Evolutionary conservation across 2,888 invertebrate genomes (phyloP).

Genomic region (Mythimna loreyi): DNA sequence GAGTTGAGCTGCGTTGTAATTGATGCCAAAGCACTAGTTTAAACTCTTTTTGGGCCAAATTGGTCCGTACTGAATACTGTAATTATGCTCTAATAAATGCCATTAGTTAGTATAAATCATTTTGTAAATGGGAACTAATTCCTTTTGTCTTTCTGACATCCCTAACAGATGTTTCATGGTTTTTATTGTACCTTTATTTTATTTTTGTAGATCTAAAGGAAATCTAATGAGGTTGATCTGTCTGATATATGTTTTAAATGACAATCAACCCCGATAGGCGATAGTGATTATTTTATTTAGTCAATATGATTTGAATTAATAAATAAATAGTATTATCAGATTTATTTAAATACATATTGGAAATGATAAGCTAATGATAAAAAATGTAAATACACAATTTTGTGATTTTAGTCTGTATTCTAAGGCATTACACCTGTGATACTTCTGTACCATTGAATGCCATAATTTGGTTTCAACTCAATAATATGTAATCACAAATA

Average conservation of each 20-base stretch:
- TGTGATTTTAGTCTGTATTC: slow-evolving; percentile 60
- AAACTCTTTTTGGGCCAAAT: slow-evolving; percentile 23
- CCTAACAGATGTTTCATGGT: slow-evolving; percentile 46
- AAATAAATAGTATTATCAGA: slow-evolving; percentile 62
- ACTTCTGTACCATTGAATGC: slow-evolving; percentile 76
- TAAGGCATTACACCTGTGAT: slow-evolving; percentile 75
- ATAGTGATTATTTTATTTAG: slow-evolving; percentile 60
- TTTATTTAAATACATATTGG: slow-evolving; percentile 57
- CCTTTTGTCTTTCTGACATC: slow-evolving; percentile 49
- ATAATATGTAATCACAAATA: slow-evolving; percentile 57
- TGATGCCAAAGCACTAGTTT: slow-evolving; percentile 55
- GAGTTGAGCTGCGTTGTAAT: slow-evolving; percentile 21
- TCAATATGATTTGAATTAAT: slow-evolving; percentile 58
- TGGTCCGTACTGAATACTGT: slow-evolving; percentile 36
- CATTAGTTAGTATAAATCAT: slow-evolving; percentile 39
- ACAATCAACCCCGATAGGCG: slow-evolving; percentile 67
- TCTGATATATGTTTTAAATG: slow-evolving; percentile 83
- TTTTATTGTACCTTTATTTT: slow-evolving; percentile 57
- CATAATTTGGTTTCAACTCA: slow-evolving; percentile 59
- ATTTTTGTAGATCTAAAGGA: slow-evolving; percentile 63
- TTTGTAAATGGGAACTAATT: slow-evolving; percentile 59
- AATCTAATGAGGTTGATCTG: slow-evolving; percentile 65
- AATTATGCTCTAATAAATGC: slow-evolving; percentile 26
- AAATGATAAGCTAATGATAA: slow-evolving; percentile 55
- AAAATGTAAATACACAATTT: slow-evolving; percentile 63